Base-by-base conservation (phyloP, 2,888 invertebrate species). In the Imbricaverruca yamaguchii region DNA sequence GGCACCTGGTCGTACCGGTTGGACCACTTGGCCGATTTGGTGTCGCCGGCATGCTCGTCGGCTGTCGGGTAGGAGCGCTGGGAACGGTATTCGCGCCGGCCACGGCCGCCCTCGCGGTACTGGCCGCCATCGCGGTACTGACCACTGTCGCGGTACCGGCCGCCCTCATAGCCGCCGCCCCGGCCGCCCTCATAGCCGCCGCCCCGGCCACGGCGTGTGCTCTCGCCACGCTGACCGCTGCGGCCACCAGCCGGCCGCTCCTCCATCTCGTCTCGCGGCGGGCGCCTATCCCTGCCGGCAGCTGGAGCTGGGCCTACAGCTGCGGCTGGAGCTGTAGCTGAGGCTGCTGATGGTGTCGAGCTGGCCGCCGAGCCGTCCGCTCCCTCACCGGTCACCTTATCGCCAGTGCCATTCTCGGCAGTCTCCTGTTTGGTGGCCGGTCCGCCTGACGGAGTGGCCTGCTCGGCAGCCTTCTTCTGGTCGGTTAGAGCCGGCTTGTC, bases 1-100 rank as follows among this genome's bases (percentile, higher is more conserved):
- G 84, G 84, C 81, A 84, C 84, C 23, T 83, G 81, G 80, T 84
- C 84, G 63, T 83, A 83, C 65, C 84, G 81, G 65, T 81, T 74
- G 55, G 74, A 74, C 74, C 74, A 74, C 18, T 59, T 79, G 79
- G 12, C 23, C 23, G 23, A 15, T 23, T 59, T 59, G 57, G 18
- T 23, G 13, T 23, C 23, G 79, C 57, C 79, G 57, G 18, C 25
- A 23, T 25, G 79, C 23, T 56, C 57, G 57, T 79, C 57, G 1
- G 23, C 6, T 9, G 79, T 11, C 6, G 79, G 56, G 57, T 57
- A 79, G 9, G 23, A 12, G 10, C 79, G 79, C 57, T 79, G 79
- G 0, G 79, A 79, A 57, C 79, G 79, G 79, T 57, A 79, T 23
- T 79, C 79, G 79, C 79, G 79, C 59, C 79, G 79, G 23, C 79